Percentiles rank a stretch among this genome's conserved stretches.
phyloP scores from a whole-genome alignment of 2,797 vertebrate species.

The Parambassis ranga region DNA sequence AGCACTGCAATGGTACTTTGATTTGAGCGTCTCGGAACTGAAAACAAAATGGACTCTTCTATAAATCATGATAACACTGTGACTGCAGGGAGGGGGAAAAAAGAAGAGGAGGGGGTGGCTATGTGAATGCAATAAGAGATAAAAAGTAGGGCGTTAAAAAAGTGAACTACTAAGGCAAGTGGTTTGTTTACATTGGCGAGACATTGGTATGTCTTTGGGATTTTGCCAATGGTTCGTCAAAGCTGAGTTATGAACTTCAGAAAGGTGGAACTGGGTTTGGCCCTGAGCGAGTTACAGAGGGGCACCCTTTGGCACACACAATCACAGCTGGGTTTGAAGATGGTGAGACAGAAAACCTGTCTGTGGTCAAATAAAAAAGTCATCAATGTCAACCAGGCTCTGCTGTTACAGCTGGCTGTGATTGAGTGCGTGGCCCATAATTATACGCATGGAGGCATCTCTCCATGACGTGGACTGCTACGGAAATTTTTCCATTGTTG shows the following conservation, averaged over 20 bases:
- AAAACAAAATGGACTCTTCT: constrained; percentile 76
- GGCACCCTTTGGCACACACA: constrained; percentile 72
- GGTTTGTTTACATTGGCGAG: constrained; percentile 52
- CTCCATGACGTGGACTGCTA: constrained; percentile 51
- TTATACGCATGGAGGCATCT: constrained; percentile 68
- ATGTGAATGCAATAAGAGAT: constrained; percentile 67
- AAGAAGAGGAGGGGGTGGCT: constrained; percentile 43
- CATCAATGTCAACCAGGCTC: constrained; percentile 80
- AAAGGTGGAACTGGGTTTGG: constrained; percentile 73
- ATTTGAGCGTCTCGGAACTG: constrained; percentile 71
- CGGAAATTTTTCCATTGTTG: constrained; percentile 39
- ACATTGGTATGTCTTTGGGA: constrained; percentile 67
- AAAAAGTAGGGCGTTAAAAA: constrained; percentile 72
- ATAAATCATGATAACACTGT: constrained; percentile 76
- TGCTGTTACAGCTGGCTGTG: constrained; percentile 81
- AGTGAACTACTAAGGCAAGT: constrained; percentile 56
- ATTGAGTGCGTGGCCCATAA: constrained; percentile 78
- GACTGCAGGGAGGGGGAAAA: constrained; percentile 66
- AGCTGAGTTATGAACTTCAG: constrained; percentile 72
- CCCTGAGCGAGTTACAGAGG: constrained; percentile 69
- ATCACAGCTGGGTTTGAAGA: constrained; percentile 79
- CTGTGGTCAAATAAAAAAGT: constrained; percentile 75
- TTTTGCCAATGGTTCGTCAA: constrained; percentile 68
- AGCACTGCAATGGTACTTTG: constrained; percentile 69
- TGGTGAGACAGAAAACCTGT: constrained; percentile 81